Base-by-base conservation (phyloP, 23 tunicate species). In the Pegea sp. region DNA sequence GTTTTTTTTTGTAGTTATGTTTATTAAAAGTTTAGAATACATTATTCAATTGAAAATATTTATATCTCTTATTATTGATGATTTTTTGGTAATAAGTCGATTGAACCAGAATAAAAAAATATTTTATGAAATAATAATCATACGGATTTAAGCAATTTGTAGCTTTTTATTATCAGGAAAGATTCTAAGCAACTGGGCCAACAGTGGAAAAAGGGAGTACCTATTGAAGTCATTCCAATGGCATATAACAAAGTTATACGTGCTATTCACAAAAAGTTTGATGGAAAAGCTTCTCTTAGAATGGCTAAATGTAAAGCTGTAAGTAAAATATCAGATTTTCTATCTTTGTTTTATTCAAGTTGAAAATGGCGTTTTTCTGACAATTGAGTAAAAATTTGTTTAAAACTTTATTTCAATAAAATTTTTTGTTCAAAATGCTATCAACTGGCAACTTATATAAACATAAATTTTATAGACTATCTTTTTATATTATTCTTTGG, bases 251-350 rank as follows among this genome's bases (percentile, higher is more conserved):
- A 74, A 7, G 59, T 74, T n/a, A 31, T 57, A 4, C 28, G 25
- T 3, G 5, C 25, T 4, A 71, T 89, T 55, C 70, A 65, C 42
- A 25, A 24, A 8, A 77, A 48, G 53, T 89, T 44, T 56, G 98
- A 91, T 1, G 98, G 98, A 20, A 53, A 58, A 23, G 74, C 70
- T 30, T 64, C 42, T 16, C 48, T 89, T 21, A 30, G 98, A 44
- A 71, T 89, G 91, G 98, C 98, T 21, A 49, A 70, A 54, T 54
- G 55, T 54, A 89, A 89, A 78, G 91, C 91, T 19, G 95, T 80
- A 55, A 59, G 72, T 58, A 26, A 2, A 3, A 21, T 42, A 22
- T 50, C 6, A 13, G 56, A 50, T 13, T 11, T 11, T 6, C 6
- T n/a, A n/a, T n/a, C n/a, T n/a, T n/a, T n/a, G n/a, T n/a, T n/a